phyloP scores from a whole-genome alignment of 1,140 invertebrate genomes.

The Drosophila seguyi region DNA sequence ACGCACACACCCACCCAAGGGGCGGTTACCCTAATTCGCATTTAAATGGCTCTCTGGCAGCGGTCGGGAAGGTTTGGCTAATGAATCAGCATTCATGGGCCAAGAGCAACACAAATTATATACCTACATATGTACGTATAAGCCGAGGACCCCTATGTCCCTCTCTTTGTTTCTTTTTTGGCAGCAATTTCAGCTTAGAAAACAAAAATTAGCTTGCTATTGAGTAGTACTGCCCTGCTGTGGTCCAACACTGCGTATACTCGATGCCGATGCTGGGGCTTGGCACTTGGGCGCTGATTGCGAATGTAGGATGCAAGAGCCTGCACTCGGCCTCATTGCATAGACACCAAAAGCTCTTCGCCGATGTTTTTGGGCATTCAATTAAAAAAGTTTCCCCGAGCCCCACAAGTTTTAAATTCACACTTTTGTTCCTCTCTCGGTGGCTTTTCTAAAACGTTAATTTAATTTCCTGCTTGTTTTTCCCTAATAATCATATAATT shows the following conservation, averaged over 20 bases:
- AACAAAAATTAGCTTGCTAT: constrained; percentile 65
- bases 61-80: constrained; percentile 50
- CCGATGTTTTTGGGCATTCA: constrained; percentile 11
- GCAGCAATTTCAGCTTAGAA: constrained; percentile 51
- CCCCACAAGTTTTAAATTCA: constrained; percentile 15
- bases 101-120: constrained; percentile 36
- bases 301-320: constrained; percentile 2
- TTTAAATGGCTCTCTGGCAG: constrained; percentile 60
- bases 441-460: constrained; percentile 12
- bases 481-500: accelerated
- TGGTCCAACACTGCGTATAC: constrained; percentile 40
- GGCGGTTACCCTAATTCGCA: constrained; percentile 60
- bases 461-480: constrained; percentile 18
- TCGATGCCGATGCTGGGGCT: constrained; percentile 7
- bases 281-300: constrained; percentile 15
- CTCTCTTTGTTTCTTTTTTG: constrained; percentile 33
- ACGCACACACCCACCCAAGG: constrained; percentile 15
- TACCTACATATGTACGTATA: constrained; percentile 28
- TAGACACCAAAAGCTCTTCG: constrained; percentile 19
- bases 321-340: constrained; percentile 61
- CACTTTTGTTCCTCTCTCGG: not conserved
- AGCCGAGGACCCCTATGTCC: constrained; percentile 12
- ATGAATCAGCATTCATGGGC: constrained; percentile 74
- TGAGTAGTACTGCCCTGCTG: constrained; percentile 48
- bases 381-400: constrained; percentile 34